phyloP scores from a whole-genome alignment of 1,140 invertebrate genomes.

The Micrasema longulum region DNA sequence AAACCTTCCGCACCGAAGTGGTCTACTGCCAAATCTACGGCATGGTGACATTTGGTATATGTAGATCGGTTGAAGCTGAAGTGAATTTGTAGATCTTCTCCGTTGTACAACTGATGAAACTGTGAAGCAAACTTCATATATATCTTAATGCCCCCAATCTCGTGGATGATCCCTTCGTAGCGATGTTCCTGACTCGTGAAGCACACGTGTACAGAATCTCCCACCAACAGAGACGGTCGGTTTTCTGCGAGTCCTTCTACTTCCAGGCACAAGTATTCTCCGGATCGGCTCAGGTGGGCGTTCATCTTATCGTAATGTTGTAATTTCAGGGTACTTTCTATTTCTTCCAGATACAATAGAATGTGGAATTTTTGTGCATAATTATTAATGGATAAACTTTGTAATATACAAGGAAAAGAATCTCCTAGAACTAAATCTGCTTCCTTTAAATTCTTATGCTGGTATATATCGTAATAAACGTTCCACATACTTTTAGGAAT shows the following conservation, averaged over 20 bases:
- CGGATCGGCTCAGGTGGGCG: conserved; percentile 71
- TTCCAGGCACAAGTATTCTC: conserved; percentile 79
- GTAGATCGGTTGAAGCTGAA: conserved; percentile 72
- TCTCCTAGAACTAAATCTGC: conserved; percentile 39
- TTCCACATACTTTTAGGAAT: conserved; percentile 65
- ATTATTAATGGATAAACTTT: conserved; percentile 66
- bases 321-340: conserved; percentile 73
- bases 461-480: not conserved
- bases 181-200: conserved; percentile 62
- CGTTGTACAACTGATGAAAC: conserved; percentile 78
- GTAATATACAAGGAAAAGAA: not conserved
- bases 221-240: conserved; percentile 84
- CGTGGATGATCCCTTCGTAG: conserved; percentile 86
- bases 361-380: conserved; percentile 76
- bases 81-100: conserved; percentile 74
- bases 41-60: conserved; percentile 75
- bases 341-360: conserved; percentile 85
- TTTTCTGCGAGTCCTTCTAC: conserved; percentile 86
- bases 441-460: not conserved
- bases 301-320: conserved; percentile 77
- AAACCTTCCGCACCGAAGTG: conserved; percentile 73
- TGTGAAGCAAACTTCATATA: conserved; percentile 78
- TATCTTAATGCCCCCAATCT: conserved; percentile 74
- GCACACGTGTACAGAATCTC: conserved; percentile 78
- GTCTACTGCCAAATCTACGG: conserved; percentile 69